Evolutionary conservation across 2,888 invertebrate species (phyloP).

Genomic region (Oxyscelio sp.): DNA sequence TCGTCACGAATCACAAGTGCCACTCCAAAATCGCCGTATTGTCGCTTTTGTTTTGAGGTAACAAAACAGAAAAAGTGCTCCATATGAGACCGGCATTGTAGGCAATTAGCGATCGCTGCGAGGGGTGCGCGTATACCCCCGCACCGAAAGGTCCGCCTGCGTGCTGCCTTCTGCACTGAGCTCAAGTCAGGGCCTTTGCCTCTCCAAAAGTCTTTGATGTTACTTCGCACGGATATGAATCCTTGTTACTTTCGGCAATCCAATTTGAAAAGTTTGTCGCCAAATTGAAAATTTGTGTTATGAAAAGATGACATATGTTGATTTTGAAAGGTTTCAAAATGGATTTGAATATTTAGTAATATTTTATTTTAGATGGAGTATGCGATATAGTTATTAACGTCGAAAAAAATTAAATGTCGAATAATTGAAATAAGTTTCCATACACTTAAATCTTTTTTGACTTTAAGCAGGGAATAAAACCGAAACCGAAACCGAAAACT

Average conservation of each 20-base stretch:
- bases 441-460: too few species aligned
- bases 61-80: constrained; percentile 88
- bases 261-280: background rate
- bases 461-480: too few species aligned
- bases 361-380: too few species aligned
- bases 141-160: constrained; percentile 11
- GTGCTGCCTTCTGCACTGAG: constrained; percentile 8
- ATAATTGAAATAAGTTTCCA: too few species aligned
- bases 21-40: constrained; percentile 82
- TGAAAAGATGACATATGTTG: too few species aligned
- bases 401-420: too few species aligned
- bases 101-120: constrained; percentile 85
- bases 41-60: constrained; percentile 88
- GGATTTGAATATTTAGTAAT: too few species aligned
- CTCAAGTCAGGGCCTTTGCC: constrained; percentile 3
- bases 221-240: background rate
- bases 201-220: background rate
- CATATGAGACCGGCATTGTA: constrained; percentile 85
- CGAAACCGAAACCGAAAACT: too few species aligned
- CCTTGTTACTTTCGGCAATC: too few species aligned
- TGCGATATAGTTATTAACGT: too few species aligned
- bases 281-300: background rate
- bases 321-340: too few species aligned
- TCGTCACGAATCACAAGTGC: constrained; percentile 73
- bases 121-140: constrained; percentile 41